Evolutionary conservation across 2,888 invertebrate species (phyloP), one percentile per base, ranked within the genome.

Genomic region (Unio pictorum): DNA sequence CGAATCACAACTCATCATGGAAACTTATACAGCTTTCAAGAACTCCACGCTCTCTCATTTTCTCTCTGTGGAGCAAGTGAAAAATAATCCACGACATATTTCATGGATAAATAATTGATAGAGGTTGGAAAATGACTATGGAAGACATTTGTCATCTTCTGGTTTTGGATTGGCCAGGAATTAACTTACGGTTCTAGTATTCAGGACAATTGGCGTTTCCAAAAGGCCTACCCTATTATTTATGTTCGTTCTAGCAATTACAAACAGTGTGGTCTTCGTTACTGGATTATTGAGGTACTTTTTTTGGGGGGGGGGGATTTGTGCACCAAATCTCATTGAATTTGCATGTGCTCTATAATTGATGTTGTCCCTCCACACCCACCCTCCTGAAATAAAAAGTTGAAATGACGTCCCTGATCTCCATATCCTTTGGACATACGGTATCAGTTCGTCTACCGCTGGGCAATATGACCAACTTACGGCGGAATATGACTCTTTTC

Each of bases 381-480:
- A 23, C 23, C 23, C 23, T 23, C 23, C 0, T 23, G 23, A 23
- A 23, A 23, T 23, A 23, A 23, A 23, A 23, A 23, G 23, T 23
- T 23, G 23, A 23, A 23, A 23, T 23, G 23, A 23, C 23, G 23
- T 23, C 23, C 23, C 23, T 23, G 79, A 70, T 34, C 23, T 73
- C 1, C 80, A 82, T 61, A 72, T 79, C 62, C 74, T 82, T 55
- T 71, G 78, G 66, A 82, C 82, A n/a, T 79, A 80, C 45, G 80
- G 79, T n/a, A 69, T 82, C 5, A 72, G 69, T n/a, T 66, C 65
- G 26, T 72, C 64, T 26, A 72, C 71, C 7, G 73, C 75, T 7
- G 75, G 72, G 15, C 64, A 64, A 1, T 80, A 80, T 59, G 59
- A 67, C 6, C 80, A 80, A 11, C 64, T 82, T 0, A 75, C 73